Evolutionary conservation across 2,113 vertebrate species (phyloP), one percentile per base, ranked within the genome.

Genomic region (Symphodus melops): DNA sequence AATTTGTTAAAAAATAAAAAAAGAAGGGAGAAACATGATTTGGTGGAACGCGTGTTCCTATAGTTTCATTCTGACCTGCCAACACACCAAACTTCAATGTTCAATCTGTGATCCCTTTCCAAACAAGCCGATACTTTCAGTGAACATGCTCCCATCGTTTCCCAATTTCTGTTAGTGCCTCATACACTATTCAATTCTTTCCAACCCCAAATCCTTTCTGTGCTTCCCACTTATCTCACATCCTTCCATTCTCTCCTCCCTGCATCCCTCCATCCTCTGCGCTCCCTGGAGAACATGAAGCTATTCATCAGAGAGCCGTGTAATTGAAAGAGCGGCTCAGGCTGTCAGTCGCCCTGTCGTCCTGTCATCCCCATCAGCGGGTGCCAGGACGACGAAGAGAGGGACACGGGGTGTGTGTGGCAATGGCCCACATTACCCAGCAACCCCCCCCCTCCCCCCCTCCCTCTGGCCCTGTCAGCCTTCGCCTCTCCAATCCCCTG

Each of bases 261-360:
- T 74, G 52, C 55, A 20, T 36, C 61, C 58, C 12, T 74, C 64
- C 64, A 57, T 49, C 39, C 36, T 49, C 44, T 23, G 21, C 46
- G 57, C 58, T 65, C 67, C 67, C 56, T 64, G 37, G 59, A 66
- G 73, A 75, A 78, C 60, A 68, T 70, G 76, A 85, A 77, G 79
- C 68, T 72, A 82, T 81, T 83, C 75, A 87, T 79, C 65, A 60
- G 48, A 65, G 69, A 42, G 73, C 63, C 56, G 66, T 62, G 72
- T 87, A 87, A 87, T 72, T 77, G 81, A 87, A 87, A 67, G 85
- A 82, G 77, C 65, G 71, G 68, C 75, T 75, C 72, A 59, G 68
- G 71, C 77, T 83, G 82, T 85, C 79, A 72, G 51, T 78, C 17
- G 48, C 68, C 70, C 70, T 75, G 51, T 73, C 28, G 33, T 68